Conservation (phyloP, 2,888 invertebrate genomes). For the Nineta flava region DNA sequence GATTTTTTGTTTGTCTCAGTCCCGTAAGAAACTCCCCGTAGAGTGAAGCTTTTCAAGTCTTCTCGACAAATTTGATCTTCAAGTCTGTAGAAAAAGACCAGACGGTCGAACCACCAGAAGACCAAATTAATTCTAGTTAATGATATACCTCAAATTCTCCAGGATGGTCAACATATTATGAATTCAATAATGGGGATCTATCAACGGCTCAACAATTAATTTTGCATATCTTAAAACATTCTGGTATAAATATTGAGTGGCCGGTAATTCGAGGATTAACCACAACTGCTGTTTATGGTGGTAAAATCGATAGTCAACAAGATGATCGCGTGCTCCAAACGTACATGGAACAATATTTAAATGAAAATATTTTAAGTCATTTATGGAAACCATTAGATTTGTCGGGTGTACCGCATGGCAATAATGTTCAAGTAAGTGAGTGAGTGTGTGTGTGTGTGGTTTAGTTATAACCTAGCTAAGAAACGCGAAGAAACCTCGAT, state of each 20-base stretch:
- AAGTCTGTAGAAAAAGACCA: too few relatives aligned
- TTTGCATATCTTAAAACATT: slow-evolving; percentile 16
- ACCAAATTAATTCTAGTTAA: too few relatives aligned
- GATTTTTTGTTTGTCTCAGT: too few relatives aligned
- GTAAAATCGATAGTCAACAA: slow-evolving; percentile 62
- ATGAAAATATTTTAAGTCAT: slow-evolving; percentile 37
- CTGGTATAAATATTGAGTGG: slow-evolving; percentile 31
- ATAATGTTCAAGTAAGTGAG: slow-evolving; percentile 28
- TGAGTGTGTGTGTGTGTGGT: too few relatives aligned
- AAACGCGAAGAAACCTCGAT: too few relatives aligned
- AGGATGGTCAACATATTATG: slow-evolving; percentile 81
- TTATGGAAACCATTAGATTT: slow-evolving; percentile 39
- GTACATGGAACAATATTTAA: slow-evolving; percentile 47
- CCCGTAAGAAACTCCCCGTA: too few relatives aligned
- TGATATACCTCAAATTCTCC: too few relatives aligned
- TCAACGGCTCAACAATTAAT: slow-evolving; percentile 53
- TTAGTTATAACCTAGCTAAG: too few relatives aligned
- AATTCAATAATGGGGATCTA: slow-evolving; percentile 71
- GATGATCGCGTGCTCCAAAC: slow-evolving; percentile 52
- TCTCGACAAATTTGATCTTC: too few relatives aligned
- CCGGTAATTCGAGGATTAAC: slow-evolving; percentile 59
- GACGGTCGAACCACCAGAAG: too few relatives aligned
- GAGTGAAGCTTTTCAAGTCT: too few relatives aligned
- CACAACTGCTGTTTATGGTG: slow-evolving; percentile 71
- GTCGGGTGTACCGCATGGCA: slow-evolving; percentile 35